A percentile compares a stretch with the other conserved stretches of the same genome.
Evolutionary conservation across 2,888 invertebrate genomes (phyloP).

Genomic region (Hyalella azteca): DNA sequence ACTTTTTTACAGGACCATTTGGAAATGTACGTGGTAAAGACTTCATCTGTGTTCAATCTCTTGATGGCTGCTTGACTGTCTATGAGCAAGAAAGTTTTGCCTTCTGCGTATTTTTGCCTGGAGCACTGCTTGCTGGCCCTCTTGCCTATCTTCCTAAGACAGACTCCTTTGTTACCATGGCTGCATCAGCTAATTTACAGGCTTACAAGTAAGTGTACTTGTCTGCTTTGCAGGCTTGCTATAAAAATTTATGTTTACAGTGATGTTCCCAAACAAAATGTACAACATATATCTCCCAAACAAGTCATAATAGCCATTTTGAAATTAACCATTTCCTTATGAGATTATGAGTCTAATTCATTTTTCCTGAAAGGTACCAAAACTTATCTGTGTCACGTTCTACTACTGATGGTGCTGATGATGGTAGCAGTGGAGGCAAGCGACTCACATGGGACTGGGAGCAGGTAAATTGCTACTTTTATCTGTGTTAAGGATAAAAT

Average conservation of each 20-base stretch:
- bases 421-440: conserved; percentile 42
- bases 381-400: conserved; percentile 33
- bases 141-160: conserved; percentile 79
- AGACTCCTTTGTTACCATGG: conserved; percentile 84
- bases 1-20: conserved; percentile 56
- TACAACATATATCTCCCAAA: too few relatives aligned
- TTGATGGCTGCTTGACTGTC: conserved; percentile 87
- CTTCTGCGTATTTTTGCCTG: conserved; percentile 80
- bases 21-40: conserved; percentile 72
- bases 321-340: too few relatives aligned
- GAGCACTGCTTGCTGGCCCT: conserved; percentile 82
- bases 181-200: conserved; percentile 82
- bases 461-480: not conserved
- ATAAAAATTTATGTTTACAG: too few relatives aligned
- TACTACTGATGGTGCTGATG: not conserved
- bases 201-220: conserved; percentile 77
- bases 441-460: conserved; percentile 50
- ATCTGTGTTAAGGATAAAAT: too few relatives aligned
- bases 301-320: too few relatives aligned
- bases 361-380: conserved; percentile 17
- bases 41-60: conserved; percentile 86
- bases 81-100: conserved; percentile 91
- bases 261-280: too few relatives aligned
- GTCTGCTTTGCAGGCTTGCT: too few relatives aligned
- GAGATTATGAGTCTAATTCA: too few relatives aligned